Evolutionary conservation across 2,113 vertebrate genomes (phyloP).

Genomic region (Charina bottae): DNA sequence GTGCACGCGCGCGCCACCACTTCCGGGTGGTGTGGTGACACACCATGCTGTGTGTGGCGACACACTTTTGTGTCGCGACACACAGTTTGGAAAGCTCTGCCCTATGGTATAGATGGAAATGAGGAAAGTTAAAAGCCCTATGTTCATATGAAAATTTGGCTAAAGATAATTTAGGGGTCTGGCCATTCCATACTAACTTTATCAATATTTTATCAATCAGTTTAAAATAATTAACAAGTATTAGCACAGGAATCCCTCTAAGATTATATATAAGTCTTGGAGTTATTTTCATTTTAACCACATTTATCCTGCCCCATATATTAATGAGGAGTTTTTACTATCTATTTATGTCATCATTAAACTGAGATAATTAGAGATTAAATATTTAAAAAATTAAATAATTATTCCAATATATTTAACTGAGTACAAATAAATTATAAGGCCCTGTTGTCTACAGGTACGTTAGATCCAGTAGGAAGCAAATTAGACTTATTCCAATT

Average conservation of each 20-base stretch:
- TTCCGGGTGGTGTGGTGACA: too few species aligned
- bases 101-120: too few species aligned
- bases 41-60: too few species aligned
- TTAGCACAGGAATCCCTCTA: neutral
- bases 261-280: neutral
- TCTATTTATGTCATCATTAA: neutral
- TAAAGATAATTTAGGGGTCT: too few species aligned
- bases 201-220: neutral
- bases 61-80: too few species aligned
- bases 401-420: too few species aligned
- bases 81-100: too few species aligned
- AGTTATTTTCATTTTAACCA: neutral
- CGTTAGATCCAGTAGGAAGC: neutral
- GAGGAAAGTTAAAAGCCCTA: too few species aligned
- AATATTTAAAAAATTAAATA: neutral
- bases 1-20: too few species aligned
- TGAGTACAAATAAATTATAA: neutral
- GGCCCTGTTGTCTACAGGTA: neutral
- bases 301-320: neutral
- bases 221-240: neutral
- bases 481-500: neutral
- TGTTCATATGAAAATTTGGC: too few species aligned
- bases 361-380: neutral
- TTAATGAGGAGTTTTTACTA: neutral
- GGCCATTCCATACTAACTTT: too few species aligned